A percentile compares a stretch with the other conserved stretches of the same genome.
phyloP scores from a whole-genome alignment of 2,888 invertebrate genomes.

The Resseliella maxima region DNA sequence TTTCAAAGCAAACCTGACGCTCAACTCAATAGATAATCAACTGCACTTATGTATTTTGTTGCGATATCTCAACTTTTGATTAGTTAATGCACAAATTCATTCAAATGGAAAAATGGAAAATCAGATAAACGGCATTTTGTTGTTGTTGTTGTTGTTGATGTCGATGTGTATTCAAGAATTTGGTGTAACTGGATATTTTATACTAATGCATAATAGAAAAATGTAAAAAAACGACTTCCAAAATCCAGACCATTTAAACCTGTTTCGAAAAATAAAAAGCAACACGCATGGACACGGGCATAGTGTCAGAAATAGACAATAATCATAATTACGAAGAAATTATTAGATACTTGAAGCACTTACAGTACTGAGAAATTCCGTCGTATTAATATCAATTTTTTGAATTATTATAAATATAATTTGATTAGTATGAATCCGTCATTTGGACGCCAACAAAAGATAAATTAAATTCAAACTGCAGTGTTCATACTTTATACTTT shows the following conservation, averaged over 20 bases:
- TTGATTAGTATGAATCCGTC: background rate
- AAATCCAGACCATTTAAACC: slow-evolving; percentile 11
- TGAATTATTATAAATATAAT: background rate
- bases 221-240: background rate
- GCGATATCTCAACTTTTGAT: background rate
- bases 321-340: too few relatives aligned
- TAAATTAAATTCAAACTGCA: background rate
- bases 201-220: slow-evolving; percentile 12
- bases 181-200: slow-evolving; percentile 16
- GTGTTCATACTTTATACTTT: background rate
- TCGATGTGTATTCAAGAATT: background rate
- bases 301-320: too few relatives aligned
- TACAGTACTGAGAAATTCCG: background rate
- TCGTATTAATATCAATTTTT: background rate
- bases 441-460: background rate
- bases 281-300: too few relatives aligned
- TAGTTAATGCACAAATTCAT: background rate
- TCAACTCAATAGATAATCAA: background rate
- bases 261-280: too few relatives aligned
- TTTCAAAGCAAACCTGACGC: background rate
- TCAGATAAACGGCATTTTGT: slow-evolving; percentile 35
- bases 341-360: background rate
- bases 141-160: too few relatives aligned
- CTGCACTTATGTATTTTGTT: slow-evolving; percentile 21
- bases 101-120: background rate